These are phyloP conservation scores for Entomobrya proxima DNA, from an alignment of 2,888 invertebrate genomes.

Conservation along the genomic window DNA sequence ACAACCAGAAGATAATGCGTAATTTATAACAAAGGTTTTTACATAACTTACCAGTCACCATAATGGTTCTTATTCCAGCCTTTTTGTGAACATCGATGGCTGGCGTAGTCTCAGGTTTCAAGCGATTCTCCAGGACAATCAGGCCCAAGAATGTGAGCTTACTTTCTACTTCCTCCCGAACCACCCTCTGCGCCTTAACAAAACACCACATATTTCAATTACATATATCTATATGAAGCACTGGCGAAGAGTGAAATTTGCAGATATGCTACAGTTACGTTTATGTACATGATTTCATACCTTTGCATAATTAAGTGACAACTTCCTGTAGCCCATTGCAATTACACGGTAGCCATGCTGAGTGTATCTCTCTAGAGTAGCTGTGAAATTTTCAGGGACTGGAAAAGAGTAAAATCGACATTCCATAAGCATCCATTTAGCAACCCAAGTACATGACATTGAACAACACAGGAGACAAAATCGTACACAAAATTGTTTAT, in stretches of 20 bases:
- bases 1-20: not conserved
- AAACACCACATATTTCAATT: not conserved
- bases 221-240: not conserved
- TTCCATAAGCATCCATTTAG: too few species aligned
- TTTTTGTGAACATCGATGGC: conserved; percentile 88
- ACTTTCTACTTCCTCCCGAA: conserved; percentile 87
- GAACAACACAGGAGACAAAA: too few species aligned
- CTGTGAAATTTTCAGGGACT: conserved; percentile 88
- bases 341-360: conserved; percentile 96
- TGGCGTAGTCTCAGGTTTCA: conserved; percentile 91
- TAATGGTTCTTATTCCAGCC: conserved; percentile 93
- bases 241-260: not conserved
- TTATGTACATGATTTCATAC: conserved; percentile 58
- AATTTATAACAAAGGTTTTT: not conserved
- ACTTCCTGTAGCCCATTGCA: conserved; percentile 87
- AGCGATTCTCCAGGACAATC: conserved; percentile 94
- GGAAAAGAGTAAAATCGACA: conserved; percentile 71
- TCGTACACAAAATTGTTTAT: too few species aligned
- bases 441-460: too few species aligned
- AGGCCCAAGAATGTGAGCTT: conserved; percentile 91
- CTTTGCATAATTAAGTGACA: conserved; percentile 85
- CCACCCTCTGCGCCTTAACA: conserved; percentile 82
- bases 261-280: not conserved
- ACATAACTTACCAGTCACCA: conserved; percentile 89
- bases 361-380: conserved; percentile 89